Base-by-base conservation (phyloP, 2,888 invertebrate species). In the Pseudolycoriella hygida region DNA sequence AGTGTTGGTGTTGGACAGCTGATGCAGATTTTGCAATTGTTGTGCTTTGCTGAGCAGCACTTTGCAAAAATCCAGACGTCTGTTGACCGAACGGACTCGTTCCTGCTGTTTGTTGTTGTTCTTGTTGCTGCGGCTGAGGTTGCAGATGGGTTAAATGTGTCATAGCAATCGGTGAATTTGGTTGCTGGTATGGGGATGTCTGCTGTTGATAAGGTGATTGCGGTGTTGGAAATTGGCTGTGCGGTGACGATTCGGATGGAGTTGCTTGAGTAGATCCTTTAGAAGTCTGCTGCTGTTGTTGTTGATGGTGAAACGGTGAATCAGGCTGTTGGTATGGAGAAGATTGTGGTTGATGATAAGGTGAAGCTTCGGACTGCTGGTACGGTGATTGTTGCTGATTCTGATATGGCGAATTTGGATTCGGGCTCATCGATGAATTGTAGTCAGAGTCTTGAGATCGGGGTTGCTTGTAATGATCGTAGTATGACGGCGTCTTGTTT, bases 391-490 rank as follows among this genome's bases (percentile, higher is more conserved):
- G 64, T 0, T 62, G 59, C 56, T 71, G 72, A 55, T 69, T 75
- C 1, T 71, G 67, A 41, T 67, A 67, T 47, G 67, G 72, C 34
- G 68, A 66, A 51, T 68, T 68, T 42, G 68, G 70, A 54, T 67
- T 71, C 20, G 76, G 70, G 42, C 69, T 67, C 55, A 73, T 60
- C 8, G 69, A 63, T 3, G 69, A 65, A 52, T 71, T 74, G 49
- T 74, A 74, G 17, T 73, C 65, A 1, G 65, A 64, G 48, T 66
- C 74, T 50, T 72, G 71, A 18, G 62, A 63, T 42, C 68, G 67
- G 2, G 66, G 60, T 40, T 70, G 64, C 53, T 74, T 74, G 19
- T 66, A 64, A 17, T 74, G 72, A 51, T 80, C 80, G 51, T 77
- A 78, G 10, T 58, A 56, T 12, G 61, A 60, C 25, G 64, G 42